Evolutionary conservation across 1,140 invertebrate genomes (phyloP).

Genomic region (Listronotus oregonensis): DNA sequence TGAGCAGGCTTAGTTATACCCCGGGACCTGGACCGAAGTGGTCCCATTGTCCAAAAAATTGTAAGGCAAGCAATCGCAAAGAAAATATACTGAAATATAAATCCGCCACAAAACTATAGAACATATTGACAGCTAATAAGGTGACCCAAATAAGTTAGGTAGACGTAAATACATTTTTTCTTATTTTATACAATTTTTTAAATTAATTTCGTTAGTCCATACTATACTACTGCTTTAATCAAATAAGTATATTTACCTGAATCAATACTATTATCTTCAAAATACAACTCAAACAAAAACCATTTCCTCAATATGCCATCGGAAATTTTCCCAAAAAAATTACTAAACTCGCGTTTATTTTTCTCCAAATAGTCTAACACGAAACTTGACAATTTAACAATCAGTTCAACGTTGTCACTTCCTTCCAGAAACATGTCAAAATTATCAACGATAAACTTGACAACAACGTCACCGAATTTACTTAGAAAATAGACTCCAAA

Average conservation of each 20-base stretch:
- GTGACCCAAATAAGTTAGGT: too few species aligned
- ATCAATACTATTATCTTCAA: conserved; percentile 17
- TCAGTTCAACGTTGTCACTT: neutral
- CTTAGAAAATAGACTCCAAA: conserved; percentile 38
- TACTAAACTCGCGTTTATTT: conserved; percentile 13
- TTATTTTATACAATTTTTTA: too few species aligned
- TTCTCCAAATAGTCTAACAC: conserved; percentile 8
- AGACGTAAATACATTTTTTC: too few species aligned
- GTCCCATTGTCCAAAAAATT: too few species aligned
- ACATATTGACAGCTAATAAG: too few species aligned
- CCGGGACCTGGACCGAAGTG: too few species aligned
- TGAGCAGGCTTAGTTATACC: too few species aligned
- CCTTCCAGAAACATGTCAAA: conserved; percentile 37
- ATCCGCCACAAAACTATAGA: too few species aligned
- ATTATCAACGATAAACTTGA: conserved; percentile 25
- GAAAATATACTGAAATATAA: too few species aligned
- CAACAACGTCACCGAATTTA: conserved; percentile 32
- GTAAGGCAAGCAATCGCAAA: too few species aligned
- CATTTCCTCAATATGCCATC: conserved; percentile 23
- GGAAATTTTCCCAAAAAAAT: conserved; percentile 4
- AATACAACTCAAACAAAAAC: conserved; percentile 22
- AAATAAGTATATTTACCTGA: conserved; percentile 8
- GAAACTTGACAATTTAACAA: conserved; percentile 5
- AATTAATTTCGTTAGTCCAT: too few species aligned
- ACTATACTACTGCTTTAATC: too few species aligned